These are phyloP conservation scores for Thunnus albacares DNA, from an alignment of 2,797 vertebrate genomes.

Conservation along the genomic window DNA sequence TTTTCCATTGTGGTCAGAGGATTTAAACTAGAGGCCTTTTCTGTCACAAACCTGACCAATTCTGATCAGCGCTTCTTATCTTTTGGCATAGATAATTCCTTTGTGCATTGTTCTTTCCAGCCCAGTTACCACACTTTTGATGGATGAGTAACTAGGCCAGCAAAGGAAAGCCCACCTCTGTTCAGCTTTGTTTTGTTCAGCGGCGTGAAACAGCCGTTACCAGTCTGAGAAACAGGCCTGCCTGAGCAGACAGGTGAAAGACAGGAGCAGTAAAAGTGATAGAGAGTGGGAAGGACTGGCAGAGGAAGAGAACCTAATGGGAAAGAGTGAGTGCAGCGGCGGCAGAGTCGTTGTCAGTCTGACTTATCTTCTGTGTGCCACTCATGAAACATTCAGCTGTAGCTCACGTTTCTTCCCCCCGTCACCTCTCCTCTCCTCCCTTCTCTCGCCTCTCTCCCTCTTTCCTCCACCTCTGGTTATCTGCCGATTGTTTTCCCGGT, in stretches of 20 bases:
- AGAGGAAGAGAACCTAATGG: constrained; percentile 75
- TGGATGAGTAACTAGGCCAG: constrained; percentile 75
- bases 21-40: constrained; percentile 24
- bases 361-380: constrained; percentile 79
- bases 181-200: constrained; percentile 72
- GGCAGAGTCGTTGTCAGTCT: constrained; percentile 77
- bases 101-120: constrained; percentile 70
- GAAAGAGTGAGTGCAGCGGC: constrained; percentile 71
- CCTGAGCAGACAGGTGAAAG: constrained; percentile 76
- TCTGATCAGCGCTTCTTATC: constrained; percentile 58
- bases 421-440: constrained; percentile 65
- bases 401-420: constrained; percentile 67
- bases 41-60: constrained; percentile 36
- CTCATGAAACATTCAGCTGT: constrained; percentile 84
- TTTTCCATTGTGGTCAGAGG: constrained; percentile 3
- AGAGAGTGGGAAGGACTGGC: constrained; percentile 70
- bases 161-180: constrained; percentile 54
- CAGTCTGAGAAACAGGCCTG: constrained; percentile 57
- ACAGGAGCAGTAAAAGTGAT: constrained; percentile 68
- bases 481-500: constrained; percentile 76
- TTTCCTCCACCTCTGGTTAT: constrained; percentile 75
- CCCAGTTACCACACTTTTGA: constrained; percentile 60
- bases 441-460: constrained; percentile 54
- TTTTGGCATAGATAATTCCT: constrained; percentile 67
- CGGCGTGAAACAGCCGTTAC: constrained; percentile 64